Base-by-base conservation (phyloP, 2,797 vertebrate species). In the Sorex maritimensis region DNA sequence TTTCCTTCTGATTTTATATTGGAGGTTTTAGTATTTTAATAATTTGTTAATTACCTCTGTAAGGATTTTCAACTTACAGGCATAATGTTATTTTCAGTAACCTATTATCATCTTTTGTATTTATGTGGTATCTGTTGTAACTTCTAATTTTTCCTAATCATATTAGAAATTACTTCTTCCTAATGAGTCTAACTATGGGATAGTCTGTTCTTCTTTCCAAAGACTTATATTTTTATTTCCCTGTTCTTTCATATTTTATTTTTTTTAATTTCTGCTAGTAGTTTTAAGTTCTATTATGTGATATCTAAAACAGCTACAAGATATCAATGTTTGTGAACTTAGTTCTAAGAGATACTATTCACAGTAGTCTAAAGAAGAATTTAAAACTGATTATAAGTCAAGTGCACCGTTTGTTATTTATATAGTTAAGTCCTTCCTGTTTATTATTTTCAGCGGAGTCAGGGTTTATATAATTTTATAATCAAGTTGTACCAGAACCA, bases 401-500 rank as follows among this genome's bases (percentile, higher is more conserved):
- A 77, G 12, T 61, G 2, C 44, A 7, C 82, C 49, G 28, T 85
- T 78, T 93, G 30, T 86, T 49, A 90, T 80, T 91, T 69, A 83
- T n/a, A 71, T 24, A 44, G 77, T 6, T 87, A 61, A 93, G 26
- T 80, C 89, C 65, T 85, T 77, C 41, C 78, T 55, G 93, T 89
- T 58, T 91, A 72, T 92, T 81, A 80, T 49, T 91, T 94, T 86
- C 61, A 55, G 19, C 81, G 34, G 9, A 85, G 71, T 81, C 26
- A 58, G 55, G 23, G 4, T 85, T 86, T 79, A 95, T 91, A 34
- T 95, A 81, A 94, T 91, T 93, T 91, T 89, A 14, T 19, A 87
- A 30, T 1, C 23, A 84, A 21, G 9, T 78, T 78, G 81, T 61
- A 91, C 41, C 49, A 90, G 87, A 92, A 94, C 28, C 65, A 80